Percentiles rank a stretch among this genome's conserved stretches.
Conservation (phyloP, 2,888 invertebrate genomes). For the Cistogaster globosa region DNA sequence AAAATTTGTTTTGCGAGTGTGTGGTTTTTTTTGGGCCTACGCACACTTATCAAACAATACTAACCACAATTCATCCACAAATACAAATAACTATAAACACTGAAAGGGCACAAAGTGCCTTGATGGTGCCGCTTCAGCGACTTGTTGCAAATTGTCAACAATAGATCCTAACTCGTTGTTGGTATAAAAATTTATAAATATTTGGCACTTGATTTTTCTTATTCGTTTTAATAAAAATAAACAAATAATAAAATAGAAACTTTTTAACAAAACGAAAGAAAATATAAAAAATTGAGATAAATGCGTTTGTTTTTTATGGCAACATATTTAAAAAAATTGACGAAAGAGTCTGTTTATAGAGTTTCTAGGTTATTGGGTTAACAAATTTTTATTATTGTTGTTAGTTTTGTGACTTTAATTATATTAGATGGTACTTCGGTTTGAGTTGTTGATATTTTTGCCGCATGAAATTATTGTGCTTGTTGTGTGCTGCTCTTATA, state of each 20-base stretch:
- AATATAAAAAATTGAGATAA: constrained; percentile 46
- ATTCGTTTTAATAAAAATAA: constrained; percentile 3
- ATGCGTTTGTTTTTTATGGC: constrained; percentile 66
- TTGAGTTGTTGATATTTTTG: constrained; percentile 12
- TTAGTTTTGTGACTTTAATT: constrained; percentile 27
- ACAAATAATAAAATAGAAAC: neutral
- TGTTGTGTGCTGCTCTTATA: constrained; percentile 45
- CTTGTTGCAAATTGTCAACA: constrained; percentile 44
- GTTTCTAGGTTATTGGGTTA: constrained; percentile 61
- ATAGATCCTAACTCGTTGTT: constrained; percentile 58
- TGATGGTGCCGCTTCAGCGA: constrained; percentile 42
- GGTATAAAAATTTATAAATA: constrained; percentile 58
- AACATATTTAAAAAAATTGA: constrained; percentile 66
- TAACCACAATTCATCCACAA: constrained; percentile 32
- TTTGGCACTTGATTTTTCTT: constrained; percentile 60
- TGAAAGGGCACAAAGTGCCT: constrained; percentile 48
- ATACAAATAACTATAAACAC: constrained; percentile 18
- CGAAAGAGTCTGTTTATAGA: constrained; percentile 27
- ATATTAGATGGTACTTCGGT: constrained; percentile 13
- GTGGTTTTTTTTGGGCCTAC: constrained; percentile 8
- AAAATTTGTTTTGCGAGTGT: constrained; percentile 33
- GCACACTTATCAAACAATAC: constrained; percentile 3
- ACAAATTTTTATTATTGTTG: constrained; percentile 22
- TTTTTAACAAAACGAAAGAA: constrained; percentile 60
- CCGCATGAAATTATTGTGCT: constrained; percentile 65